These are phyloP conservation scores for Prietella phreatophila DNA, from an alignment of 2,113 vertebrate species.

Conservation along the genomic window DNA sequence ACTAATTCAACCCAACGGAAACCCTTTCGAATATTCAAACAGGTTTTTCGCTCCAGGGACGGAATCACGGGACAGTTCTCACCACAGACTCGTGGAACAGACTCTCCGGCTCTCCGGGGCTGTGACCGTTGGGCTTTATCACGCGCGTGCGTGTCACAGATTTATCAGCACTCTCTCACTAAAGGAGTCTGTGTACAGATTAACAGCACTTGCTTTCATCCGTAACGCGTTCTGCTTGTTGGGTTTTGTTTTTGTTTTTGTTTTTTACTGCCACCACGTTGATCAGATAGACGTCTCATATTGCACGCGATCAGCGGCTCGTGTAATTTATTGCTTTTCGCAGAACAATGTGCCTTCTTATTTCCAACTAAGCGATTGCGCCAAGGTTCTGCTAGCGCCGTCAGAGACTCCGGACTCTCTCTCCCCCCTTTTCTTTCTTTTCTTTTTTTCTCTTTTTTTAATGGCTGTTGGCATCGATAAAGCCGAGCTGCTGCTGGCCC, in stretches of 20 bases:
- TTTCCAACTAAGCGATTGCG: conserved; percentile 56
- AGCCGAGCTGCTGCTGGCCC: conserved; percentile 26
- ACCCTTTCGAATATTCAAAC: no score
- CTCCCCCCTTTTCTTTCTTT: not conserved
- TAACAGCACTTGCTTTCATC: not conserved
- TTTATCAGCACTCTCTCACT: not conserved
- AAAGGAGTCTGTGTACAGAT: conserved; percentile 15
- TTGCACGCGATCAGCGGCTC: conserved; percentile 49
- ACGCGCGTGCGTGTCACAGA: not conserved
- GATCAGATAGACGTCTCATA: conserved; percentile 54
- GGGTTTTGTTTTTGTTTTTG: not conserved
- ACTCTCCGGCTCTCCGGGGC: not conserved
- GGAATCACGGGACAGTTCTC: not conserved
- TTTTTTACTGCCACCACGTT: conserved; percentile 43
- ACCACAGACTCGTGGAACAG: not conserved
- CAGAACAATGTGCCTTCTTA: conserved; percentile 64
- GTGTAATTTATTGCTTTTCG: conserved; percentile 54
- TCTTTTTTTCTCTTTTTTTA: conserved; percentile 42
- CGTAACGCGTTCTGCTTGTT: not conserved
- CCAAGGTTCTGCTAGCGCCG: not conserved
- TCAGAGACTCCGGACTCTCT: not conserved
- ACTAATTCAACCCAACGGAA: not conserved
- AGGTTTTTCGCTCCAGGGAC: not conserved
- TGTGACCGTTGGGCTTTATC: not conserved
- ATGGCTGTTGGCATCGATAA: conserved; percentile 35